Conservation (phyloP, 2,113 vertebrate genomes). For the Hystrix brachyura region DNA sequence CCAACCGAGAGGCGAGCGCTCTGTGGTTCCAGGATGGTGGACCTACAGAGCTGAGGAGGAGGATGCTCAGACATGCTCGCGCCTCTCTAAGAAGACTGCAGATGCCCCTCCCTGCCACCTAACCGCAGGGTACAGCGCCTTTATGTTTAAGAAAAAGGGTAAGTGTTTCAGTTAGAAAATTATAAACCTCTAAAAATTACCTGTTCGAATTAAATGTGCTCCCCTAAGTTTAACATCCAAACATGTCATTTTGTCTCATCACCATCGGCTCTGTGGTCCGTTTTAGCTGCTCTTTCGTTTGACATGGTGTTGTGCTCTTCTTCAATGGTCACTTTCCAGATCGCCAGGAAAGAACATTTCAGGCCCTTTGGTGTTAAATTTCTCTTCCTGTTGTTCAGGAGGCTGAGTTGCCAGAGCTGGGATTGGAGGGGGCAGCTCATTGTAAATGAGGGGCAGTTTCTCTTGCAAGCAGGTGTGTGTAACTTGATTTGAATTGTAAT, state of each 20-base stretch:
- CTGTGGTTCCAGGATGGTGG: fast-evolving
- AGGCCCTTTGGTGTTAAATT: background rate
- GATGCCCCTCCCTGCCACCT: background rate
- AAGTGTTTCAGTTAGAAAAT: slow-evolving; percentile 22
- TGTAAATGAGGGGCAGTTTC: fast-evolving
- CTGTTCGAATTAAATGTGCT: background rate
- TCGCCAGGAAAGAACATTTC: background rate
- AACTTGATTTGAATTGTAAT: background rate
- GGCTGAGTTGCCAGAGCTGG: background rate
- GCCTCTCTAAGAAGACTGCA: background rate
- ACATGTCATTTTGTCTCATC: background rate
- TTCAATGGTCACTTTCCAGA: background rate
- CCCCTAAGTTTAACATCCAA: background rate
- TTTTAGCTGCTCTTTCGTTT: background rate
- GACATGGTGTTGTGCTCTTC: background rate
- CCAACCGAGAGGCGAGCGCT: fast-evolving
- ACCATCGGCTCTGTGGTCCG: fast-evolving
- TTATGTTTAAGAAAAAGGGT: slow-evolving; percentile 43
- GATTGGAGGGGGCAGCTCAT: fast-evolving
- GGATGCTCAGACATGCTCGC: background rate
- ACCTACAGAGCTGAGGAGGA: background rate
- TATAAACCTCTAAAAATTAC: slow-evolving; percentile 4
- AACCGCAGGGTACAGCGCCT: background rate
- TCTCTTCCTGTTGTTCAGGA: background rate
- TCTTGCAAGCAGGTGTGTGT: background rate